Percentiles rank a stretch among this genome's conserved stretches.
phyloP scores from a whole-genome alignment of 2,888 invertebrate species.

The Eurytoma californica region DNA sequence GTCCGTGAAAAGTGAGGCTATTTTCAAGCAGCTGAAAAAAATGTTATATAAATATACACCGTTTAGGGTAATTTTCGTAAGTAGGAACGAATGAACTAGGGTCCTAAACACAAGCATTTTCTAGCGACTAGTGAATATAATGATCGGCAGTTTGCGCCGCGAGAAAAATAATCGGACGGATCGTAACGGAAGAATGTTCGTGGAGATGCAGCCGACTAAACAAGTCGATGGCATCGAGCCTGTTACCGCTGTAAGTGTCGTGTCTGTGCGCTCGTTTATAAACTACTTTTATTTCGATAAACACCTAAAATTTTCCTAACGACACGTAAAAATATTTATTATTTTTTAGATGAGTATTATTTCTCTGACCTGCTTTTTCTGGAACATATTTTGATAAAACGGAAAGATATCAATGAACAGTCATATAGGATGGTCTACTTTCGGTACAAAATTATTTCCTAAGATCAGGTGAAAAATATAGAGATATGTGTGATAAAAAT shows the following conservation, averaged over 20 bases:
- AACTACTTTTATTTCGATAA: slow-evolving; percentile 37
- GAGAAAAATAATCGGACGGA: slow-evolving; percentile 40
- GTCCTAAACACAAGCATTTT: slow-evolving; percentile 28
- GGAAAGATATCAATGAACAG: no score
- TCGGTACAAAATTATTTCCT: no score
- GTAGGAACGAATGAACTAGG: slow-evolving; percentile 35
- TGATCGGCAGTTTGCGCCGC: slow-evolving; percentile 21
- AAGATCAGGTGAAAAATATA: no score
- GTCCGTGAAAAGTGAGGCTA: background rate
- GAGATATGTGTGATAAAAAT: background rate
- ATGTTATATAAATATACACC: slow-evolving; percentile 36
- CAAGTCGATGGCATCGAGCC: slow-evolving; percentile 24
- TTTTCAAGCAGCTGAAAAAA: background rate
- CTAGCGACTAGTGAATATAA: slow-evolving; percentile 35
- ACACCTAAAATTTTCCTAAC: background rate
- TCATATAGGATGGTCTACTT: no score
- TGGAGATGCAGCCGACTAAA: slow-evolving; percentile 17
- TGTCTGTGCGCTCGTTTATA: slow-evolving; percentile 24
- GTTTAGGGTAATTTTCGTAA: slow-evolving; percentile 38
- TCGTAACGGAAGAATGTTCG: slow-evolving; percentile 20
- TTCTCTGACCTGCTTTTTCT: background rate
- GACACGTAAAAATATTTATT: background rate
- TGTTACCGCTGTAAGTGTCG: slow-evolving; percentile 20
- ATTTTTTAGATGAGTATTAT: slow-evolving; percentile 9
- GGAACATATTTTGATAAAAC: no score